Percentiles rank a stretch among this genome's conserved stretches.
phyloP scores from a whole-genome alignment of 2,113 vertebrate genomes.

The Myrmecophaga tridactyla region DNA sequence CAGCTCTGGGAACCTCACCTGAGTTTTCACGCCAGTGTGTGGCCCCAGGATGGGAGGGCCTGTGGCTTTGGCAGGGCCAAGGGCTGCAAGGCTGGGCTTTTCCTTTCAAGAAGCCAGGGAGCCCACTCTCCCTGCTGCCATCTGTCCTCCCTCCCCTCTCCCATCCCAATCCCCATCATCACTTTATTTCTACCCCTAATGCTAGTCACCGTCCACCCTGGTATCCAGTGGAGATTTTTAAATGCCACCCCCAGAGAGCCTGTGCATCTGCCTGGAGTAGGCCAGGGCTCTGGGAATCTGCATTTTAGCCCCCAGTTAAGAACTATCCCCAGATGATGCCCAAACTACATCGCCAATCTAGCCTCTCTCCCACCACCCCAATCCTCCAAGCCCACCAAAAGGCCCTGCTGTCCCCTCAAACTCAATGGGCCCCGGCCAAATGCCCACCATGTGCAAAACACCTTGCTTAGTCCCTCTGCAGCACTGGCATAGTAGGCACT shows the following conservation, averaged over 20 bases:
- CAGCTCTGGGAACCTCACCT: background rate
- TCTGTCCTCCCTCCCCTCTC: background rate
- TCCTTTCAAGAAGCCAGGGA: background rate
- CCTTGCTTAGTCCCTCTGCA: background rate
- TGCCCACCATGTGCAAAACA: background rate
- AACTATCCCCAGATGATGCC: background rate
- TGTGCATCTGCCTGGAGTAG: background rate
- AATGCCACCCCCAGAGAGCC: background rate
- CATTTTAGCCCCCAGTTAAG: background rate
- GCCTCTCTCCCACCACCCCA: background rate
- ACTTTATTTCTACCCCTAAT: background rate
- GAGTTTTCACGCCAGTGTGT: background rate
- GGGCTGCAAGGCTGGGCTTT: background rate
- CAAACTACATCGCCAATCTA: background rate
- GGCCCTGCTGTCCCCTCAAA: background rate
- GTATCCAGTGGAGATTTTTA: background rate
- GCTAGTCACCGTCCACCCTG: background rate
- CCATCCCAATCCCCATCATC: background rate
- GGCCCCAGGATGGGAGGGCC: background rate
- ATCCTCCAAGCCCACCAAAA: background rate
- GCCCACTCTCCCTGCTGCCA: background rate
- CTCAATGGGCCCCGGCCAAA: background rate
- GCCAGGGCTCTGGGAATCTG: background rate
- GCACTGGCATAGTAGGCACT: accelerated
- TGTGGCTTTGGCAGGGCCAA: background rate